phyloP scores from a whole-genome alignment of 2,888 invertebrate species.

The Pyrgus malvae region DNA sequence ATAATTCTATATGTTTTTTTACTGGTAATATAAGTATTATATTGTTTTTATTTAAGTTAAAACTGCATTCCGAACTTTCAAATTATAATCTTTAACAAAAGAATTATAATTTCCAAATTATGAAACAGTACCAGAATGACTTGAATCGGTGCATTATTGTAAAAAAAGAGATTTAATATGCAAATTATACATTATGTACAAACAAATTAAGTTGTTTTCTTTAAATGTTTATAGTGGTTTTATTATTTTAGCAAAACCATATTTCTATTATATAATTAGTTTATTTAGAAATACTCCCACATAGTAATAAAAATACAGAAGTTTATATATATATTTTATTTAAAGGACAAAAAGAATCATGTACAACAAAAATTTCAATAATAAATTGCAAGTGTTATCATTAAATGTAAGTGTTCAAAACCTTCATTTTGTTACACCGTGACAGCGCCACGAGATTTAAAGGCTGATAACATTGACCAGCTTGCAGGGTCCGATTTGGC shows the following conservation, averaged over 20 bases:
- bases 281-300: too few species aligned
- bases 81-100: not conserved
- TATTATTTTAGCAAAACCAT: too few species aligned
- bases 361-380: constrained; percentile 68
- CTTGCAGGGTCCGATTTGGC: too few species aligned
- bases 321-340: constrained; percentile 50
- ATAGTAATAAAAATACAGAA: too few species aligned
- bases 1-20: too few species aligned
- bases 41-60: not conserved
- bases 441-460: constrained; percentile 41
- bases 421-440: constrained; percentile 49
- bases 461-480: too few species aligned
- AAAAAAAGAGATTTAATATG: constrained; percentile 11
- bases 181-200: constrained; percentile 21
- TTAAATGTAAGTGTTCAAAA: constrained; percentile 64
- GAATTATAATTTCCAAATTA: not conserved
- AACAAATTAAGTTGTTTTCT: not conserved
- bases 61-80: constrained; percentile 18
- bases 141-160: constrained; percentile 17
- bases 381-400: constrained; percentile 53
- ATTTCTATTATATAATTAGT: too few species aligned
- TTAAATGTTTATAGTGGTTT: too few species aligned
- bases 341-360: constrained; percentile 63
- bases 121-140: constrained; percentile 10
- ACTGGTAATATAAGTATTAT: not conserved